Base-by-base conservation (phyloP, 37 sponge, comb jelly and placozoan genomes). In the Halisarca cf. caerulea region DNA sequence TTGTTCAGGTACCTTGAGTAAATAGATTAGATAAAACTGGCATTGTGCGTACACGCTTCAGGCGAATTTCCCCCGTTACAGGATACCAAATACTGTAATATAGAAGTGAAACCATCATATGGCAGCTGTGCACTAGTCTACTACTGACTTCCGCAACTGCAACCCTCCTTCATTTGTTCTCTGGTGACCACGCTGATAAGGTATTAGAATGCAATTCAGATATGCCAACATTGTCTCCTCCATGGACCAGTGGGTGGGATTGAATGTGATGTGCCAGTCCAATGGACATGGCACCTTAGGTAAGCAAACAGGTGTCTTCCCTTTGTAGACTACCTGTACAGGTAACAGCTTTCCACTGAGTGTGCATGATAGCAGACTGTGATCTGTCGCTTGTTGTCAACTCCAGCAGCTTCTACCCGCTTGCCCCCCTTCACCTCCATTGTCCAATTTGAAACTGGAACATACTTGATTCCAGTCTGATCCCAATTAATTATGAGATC, bases 361-460 rank as follows among this genome's bases (percentile, higher is more conserved):
- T 73, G 75, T 32, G 38, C 75, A 32, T 9, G 75, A n/a, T 23
- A 73, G 35, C 3, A 73, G 38, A 30, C 75, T 39, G 75, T 73
- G 21, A 73, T 73, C 37, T 73, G 40, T 9, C 75, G 6, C 40
- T 73, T 73, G 40, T 73, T 40, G 28, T 37, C 75, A 6, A 37
- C 23, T 4, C 75, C 41, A 9, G 40, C 8, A 30, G 35, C 38
- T 38, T 32, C n/a, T 38, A 27, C 75, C 8, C 14, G 33, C 37
- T 73, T 73, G 40, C 39, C 28, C 37, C 57, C 57, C 17, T 55
- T 17, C 57, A 20, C 57, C 17, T 11, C 57, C 17, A 55, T 20
- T 55, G 57, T 55, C 57, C 57, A 55, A 11, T 55, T 17, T 55
- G 17, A 17, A 20, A 55, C 17, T 55, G 57, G 17, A 11, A 55